A percentile compares a stretch with the other conserved stretches of the same genome.
phyloP scores from a whole-genome alignment of 2,113 vertebrate genomes.

The Megaceryle maxima region DNA sequence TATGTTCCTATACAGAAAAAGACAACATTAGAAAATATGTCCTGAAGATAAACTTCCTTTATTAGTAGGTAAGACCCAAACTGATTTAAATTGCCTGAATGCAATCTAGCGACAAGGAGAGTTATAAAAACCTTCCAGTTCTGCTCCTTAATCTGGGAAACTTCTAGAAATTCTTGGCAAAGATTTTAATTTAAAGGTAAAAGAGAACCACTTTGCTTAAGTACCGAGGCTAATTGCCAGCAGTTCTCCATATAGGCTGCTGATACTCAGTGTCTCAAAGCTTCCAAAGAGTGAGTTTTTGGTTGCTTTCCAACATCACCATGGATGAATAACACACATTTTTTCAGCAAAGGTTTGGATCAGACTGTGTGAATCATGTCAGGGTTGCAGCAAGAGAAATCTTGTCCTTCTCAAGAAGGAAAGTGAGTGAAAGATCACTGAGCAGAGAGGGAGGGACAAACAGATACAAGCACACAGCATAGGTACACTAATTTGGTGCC shows the following conservation, averaged over 20 bases:
- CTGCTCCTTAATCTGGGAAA: background rate
- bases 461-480: background rate
- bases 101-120: background rate
- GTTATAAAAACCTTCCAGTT: background rate
- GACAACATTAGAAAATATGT: background rate
- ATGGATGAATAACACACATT: background rate
- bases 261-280: background rate
- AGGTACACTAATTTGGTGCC: background rate
- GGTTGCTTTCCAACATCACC: background rate
- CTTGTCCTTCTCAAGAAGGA: background rate
- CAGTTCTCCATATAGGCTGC: background rate
- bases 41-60: background rate
- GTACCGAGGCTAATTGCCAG: background rate
- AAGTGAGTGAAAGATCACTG: background rate
- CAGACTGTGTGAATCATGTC: background rate
- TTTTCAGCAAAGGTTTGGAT: background rate
- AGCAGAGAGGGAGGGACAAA: background rate
- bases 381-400: background rate
- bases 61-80: background rate
- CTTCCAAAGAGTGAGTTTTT: background rate
- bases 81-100: background rate
- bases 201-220: background rate
- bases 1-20: background rate
- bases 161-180: background rate
- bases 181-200: background rate